These are phyloP conservation scores for Ellobius talpinus DNA, from an alignment of 2,113 vertebrate genomes.

Conservation along the genomic window DNA sequence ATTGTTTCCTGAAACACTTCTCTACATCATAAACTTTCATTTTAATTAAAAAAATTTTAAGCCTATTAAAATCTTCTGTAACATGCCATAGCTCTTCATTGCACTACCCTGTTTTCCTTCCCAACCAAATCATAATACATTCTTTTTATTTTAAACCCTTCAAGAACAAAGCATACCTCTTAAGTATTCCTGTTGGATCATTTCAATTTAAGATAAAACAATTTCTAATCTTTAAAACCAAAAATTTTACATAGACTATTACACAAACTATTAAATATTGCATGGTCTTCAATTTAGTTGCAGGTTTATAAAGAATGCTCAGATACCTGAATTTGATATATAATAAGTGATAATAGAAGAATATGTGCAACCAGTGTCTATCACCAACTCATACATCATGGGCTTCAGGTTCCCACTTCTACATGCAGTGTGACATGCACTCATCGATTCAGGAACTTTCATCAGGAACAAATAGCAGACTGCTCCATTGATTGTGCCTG, in stretches of 20 bases:
- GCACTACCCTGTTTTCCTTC: not conserved
- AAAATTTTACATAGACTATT: not conserved
- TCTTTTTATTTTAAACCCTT: not conserved
- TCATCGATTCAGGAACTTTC: not conserved
- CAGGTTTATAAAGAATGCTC: not conserved
- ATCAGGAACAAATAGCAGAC: not conserved
- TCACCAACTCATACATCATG: not conserved
- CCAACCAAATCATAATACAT: not conserved
- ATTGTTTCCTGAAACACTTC: not conserved
- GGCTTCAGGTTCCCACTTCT: not conserved
- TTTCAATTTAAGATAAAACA: not conserved
- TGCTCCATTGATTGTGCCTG: not conserved
- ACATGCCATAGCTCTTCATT: not conserved
- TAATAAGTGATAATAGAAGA: not conserved
- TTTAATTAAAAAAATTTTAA: not conserved
- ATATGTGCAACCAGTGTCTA: not conserved
- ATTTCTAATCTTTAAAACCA: not conserved
- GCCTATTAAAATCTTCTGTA: not conserved
- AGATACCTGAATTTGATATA: not conserved
- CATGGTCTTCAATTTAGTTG: not conserved
- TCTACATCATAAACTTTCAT: not conserved
- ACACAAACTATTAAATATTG: not conserved
- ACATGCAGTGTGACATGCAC: not conserved
- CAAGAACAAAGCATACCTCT: not conserved
- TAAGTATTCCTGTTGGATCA: not conserved